Evolutionary conservation across 2,888 invertebrate species (phyloP), one percentile per base, ranked within the genome.

Genomic region (Drosophila colorata): DNA sequence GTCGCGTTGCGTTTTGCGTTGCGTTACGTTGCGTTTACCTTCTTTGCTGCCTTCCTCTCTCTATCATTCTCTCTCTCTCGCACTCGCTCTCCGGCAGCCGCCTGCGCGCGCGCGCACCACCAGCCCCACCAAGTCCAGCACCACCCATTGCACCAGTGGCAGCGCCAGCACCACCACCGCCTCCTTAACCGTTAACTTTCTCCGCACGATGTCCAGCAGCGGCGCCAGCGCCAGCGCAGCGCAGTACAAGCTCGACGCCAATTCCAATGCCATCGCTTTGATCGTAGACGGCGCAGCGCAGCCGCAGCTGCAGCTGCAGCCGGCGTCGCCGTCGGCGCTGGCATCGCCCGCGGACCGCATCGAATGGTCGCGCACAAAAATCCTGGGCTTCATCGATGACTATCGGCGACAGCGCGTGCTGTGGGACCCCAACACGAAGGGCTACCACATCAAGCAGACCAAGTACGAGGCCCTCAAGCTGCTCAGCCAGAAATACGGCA

Each of bases 381-480:
- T 91, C 35, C 74, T 91, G 31, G 90, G 83, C 69, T 91, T 91
- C 56, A 91, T 91, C 66, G 91, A 91, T 78, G 91, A 91, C 69
- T 91, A 91, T 69, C 83, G 91, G 0, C 73, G 88, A 1, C 90
- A 90, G 60, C 91, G 91, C 7, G 91, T 91, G 23, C 91, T 91
- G 3, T 91, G 91, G 91, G 91, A 91, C 59, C 91, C 91, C 28
- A 91, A 91, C 60, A 91, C 91, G 43, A 91, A 91, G 59, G 91
- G 91, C 71, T 91, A 91, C 44, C 91, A 91, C 84, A 91, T 91
- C 70, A 91, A 91, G 41, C 91, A 91, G 68, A 91, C 91, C 68
- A 91, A 91, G 63, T 91, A 91, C 64, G 91, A 91, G 61, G 91
- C 91, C 1, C 80, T 91, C 0, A 91, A 91, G 56, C 68, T 88